Evolutionary conservation across 2,113 vertebrate species (phyloP).

Genomic region (Austrofundulus limnaeus): DNA sequence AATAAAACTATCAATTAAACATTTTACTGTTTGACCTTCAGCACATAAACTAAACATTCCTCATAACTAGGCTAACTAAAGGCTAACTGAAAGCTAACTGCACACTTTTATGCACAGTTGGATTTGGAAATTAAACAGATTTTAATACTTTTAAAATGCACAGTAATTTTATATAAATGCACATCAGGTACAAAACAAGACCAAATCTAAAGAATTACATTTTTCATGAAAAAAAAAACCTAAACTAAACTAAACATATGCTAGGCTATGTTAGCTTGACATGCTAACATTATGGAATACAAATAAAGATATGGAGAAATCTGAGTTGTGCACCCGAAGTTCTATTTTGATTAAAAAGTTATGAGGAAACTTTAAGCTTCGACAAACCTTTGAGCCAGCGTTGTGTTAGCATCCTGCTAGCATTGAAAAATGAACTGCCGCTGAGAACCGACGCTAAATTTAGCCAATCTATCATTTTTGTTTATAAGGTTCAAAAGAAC

Average conservation of each 20-base stretch:
- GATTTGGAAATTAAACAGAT: background rate
- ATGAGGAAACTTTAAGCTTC: background rate
- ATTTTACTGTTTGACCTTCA: too few relatives aligned
- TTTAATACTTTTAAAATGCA: background rate
- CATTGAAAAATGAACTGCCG: too few relatives aligned
- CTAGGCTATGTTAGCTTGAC: background rate
- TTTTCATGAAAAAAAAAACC: too few relatives aligned
- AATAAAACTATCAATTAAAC: too few relatives aligned
- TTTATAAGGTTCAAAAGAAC: too few relatives aligned
- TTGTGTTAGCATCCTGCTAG: background rate
- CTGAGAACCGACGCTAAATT: too few relatives aligned
- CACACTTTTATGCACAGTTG: background rate
- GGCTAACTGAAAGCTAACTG: background rate
- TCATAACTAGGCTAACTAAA: background rate
- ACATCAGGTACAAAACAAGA: background rate
- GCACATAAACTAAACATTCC: too few relatives aligned
- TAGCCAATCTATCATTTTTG: too few relatives aligned
- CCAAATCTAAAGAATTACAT: background rate
- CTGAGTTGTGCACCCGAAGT: too few relatives aligned
- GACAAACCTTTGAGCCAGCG: background rate
- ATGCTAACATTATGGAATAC: background rate
- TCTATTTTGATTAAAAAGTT: too few relatives aligned
- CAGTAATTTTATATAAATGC: background rate
- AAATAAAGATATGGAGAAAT: too few relatives aligned
- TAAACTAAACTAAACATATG: background rate